These are phyloP conservation scores for Drosophila rhopaloa DNA, from an alignment of 1,140 invertebrate genomes.

Conservation along the genomic window DNA sequence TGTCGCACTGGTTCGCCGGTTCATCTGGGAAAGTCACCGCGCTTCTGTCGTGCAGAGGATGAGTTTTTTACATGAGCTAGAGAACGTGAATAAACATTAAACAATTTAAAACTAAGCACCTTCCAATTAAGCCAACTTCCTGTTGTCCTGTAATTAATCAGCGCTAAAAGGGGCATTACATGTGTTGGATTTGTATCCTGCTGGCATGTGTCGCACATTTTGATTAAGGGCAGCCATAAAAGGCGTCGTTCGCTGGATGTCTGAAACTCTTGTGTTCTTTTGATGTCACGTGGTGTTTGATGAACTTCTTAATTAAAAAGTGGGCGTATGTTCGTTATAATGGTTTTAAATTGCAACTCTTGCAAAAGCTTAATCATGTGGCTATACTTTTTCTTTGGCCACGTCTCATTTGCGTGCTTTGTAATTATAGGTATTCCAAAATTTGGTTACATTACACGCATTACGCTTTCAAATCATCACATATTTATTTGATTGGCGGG, in stretches of 20 bases:
- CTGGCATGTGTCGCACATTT: slow-evolving; percentile 31
- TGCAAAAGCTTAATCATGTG: no score
- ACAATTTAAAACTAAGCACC: slow-evolving; percentile 68
- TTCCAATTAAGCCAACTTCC: slow-evolving; percentile 38
- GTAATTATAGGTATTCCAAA: slow-evolving; percentile 51
- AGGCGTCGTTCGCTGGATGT: slow-evolving; percentile 9
- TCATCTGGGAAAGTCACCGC: slow-evolving; percentile 49
- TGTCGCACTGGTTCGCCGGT: slow-evolving; percentile 53
- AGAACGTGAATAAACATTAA: slow-evolving; percentile 74
- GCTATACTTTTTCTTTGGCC: slow-evolving; percentile 18
- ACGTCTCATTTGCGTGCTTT: slow-evolving; percentile 37
- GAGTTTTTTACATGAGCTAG: slow-evolving; percentile 69
- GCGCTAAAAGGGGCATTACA: slow-evolving; percentile 10
- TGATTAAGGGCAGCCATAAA: slow-evolving; percentile 55
- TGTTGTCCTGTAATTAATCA: slow-evolving; percentile 29
- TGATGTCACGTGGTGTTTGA: slow-evolving; percentile 15
- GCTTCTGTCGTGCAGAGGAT: slow-evolving; percentile 75
- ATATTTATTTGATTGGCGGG: slow-evolving; percentile 16
- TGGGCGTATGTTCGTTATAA: slow-evolving; percentile 31
- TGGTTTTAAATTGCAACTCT: slow-evolving; percentile 57
- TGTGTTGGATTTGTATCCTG: slow-evolving; percentile 15
- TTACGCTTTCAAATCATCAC: slow-evolving; percentile 61
- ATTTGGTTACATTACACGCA: slow-evolving; percentile 14
- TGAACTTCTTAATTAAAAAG: slow-evolving; percentile 62
- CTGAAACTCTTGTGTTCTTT: not conserved